These are phyloP conservation scores for Asbolus verrucosus DNA, from an alignment of 1,140 invertebrate species.

Conservation along the genomic window DNA sequence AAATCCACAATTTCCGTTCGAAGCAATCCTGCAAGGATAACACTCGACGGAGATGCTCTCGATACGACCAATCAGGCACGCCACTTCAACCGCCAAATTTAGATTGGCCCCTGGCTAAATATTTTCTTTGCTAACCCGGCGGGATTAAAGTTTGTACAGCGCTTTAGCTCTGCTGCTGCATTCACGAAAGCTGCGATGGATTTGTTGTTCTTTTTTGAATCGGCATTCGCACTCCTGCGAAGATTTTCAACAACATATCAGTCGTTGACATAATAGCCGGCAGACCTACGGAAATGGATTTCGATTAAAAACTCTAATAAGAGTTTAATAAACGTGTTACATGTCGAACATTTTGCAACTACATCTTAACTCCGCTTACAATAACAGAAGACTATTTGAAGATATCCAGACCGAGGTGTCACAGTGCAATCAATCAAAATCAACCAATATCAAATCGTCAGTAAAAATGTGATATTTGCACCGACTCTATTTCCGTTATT, in stretches of 20 bases:
- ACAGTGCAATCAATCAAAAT: too few relatives aligned
- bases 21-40: slow-evolving; percentile 56
- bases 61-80: slow-evolving; percentile 56
- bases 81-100: slow-evolving; percentile 61
- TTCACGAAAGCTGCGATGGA: slow-evolving; percentile 38
- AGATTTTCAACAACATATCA: slow-evolving; percentile 3
- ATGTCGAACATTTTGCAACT: too few relatives aligned
- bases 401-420: too few relatives aligned
- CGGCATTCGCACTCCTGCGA: slow-evolving; percentile 20
- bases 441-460: too few relatives aligned
- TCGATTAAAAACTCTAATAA: too few relatives aligned
- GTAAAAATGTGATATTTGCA: too few relatives aligned
- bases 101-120: slow-evolving; percentile 65
- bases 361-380: too few relatives aligned
- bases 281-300: too few relatives aligned
- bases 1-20: slow-evolving; percentile 53
- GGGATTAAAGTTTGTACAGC: slow-evolving; percentile 64
- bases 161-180: slow-evolving; percentile 32
- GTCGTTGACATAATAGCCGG: too few relatives aligned
- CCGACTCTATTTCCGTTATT: too few relatives aligned
- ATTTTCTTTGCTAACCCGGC: slow-evolving; percentile 64
- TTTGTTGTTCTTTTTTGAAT: slow-evolving; percentile 48
- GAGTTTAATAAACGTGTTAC: too few relatives aligned
- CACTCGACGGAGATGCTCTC: slow-evolving; percentile 52
- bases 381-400: too few relatives aligned